phyloP scores from a whole-genome alignment of 2,797 vertebrate genomes.

The Mus caroli region DNA sequence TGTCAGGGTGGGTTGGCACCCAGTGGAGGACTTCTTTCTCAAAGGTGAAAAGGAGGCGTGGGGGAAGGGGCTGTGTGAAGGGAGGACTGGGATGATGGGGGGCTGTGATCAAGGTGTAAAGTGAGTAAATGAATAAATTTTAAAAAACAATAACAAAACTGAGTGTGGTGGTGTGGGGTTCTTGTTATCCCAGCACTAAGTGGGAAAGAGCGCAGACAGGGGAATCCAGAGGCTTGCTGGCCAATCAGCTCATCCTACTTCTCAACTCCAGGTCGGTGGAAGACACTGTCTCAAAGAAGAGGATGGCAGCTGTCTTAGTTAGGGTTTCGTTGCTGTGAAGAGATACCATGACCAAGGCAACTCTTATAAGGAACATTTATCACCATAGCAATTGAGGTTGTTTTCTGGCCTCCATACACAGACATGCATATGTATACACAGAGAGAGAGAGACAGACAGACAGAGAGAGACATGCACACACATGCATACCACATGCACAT shows the following conservation, averaged over 20 bases:
- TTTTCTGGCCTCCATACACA: not conserved
- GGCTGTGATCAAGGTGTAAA: not conserved
- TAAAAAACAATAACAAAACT: not conserved
- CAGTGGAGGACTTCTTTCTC: not conserved
- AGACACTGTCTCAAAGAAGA: not conserved
- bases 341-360: not conserved
- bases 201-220: not conserved
- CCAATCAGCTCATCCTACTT: not conserved
- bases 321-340: not conserved
- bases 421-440: not conserved
- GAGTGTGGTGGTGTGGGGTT: not conserved
- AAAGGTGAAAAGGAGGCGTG: not conserved
- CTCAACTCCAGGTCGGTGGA: not conserved
- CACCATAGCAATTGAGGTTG: not conserved
- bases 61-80: too few species aligned
- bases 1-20: not conserved
- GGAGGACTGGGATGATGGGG: not conserved
- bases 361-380: not conserved
- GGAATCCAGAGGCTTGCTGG: not conserved
- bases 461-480: too few species aligned
- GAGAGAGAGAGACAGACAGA: too few species aligned
- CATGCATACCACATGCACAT: too few species aligned
- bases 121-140: not conserved
- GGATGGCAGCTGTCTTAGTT: not conserved
- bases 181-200: not conserved